Evolutionary conservation across 2,113 vertebrate species (phyloP).

Genomic region (Prochilodus magdalenae): DNA sequence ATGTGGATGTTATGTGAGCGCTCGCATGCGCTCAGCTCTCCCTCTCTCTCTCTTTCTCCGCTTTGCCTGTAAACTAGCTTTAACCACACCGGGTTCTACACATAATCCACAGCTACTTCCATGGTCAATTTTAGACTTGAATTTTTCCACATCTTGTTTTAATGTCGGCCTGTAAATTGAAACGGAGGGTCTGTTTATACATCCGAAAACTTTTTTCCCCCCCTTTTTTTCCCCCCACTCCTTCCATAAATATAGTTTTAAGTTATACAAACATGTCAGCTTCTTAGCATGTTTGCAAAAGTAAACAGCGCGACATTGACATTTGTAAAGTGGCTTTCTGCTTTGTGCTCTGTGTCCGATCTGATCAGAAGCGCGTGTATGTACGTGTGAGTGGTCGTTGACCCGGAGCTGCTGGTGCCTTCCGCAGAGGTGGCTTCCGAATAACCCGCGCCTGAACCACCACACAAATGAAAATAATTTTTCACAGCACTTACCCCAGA

Average conservation of each 20-base stretch:
- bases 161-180: conserved; percentile 75
- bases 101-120: conserved; percentile 43
- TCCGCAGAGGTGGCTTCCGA: conserved; percentile 44
- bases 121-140: conserved; percentile 28
- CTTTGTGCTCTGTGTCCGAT: conserved; percentile 77
- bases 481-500: conserved; percentile 93
- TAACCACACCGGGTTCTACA: conserved; percentile 28
- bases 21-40: not conserved
- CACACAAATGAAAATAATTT: conserved; percentile 42
- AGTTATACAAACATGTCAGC: conserved; percentile 77
- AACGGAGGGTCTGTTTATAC: conserved; percentile 72
- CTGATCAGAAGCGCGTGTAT: conserved; percentile 36
- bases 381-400: conserved; percentile 30
- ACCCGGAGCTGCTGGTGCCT: conserved; percentile 38
- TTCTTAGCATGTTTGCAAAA: conserved; percentile 76
- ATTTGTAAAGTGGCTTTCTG: conserved; percentile 56
- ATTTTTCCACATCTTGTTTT: conserved; percentile 77
- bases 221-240: conserved; percentile 61
- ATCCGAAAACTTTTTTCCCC: conserved; percentile 59
- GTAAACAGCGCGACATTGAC: conserved; percentile 64
- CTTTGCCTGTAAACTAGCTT: conserved; percentile 21
- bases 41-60: not conserved
- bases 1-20: not conserved
- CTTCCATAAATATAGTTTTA: conserved; percentile 74
- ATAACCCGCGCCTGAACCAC: conserved; percentile 53